Evolutionary conservation across 2,888 invertebrate species (phyloP), one percentile per base, ranked within the genome.

Genomic region (Mythimna ferrago): DNA sequence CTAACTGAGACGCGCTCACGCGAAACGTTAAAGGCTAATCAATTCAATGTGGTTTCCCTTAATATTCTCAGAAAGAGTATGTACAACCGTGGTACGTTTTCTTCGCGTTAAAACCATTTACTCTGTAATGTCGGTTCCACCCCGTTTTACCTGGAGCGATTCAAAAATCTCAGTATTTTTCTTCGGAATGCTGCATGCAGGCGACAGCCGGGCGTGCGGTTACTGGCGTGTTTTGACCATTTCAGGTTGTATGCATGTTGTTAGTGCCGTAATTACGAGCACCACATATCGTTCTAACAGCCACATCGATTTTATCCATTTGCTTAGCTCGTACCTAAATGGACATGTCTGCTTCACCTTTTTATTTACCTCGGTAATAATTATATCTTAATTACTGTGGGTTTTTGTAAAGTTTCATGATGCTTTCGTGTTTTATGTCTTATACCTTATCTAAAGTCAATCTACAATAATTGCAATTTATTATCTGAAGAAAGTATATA

Each of bases 261-360:
- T 88, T 93, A 92, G 91, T 90, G 82, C 89, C 79, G 88, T 91
- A 92, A 94, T 94, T 94, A 93, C 87, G 89, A 86, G 85, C 84
- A 86, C 76, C 81, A 83, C 84, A 84, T 83, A 85, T 84, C 85
- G 85, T 85, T 92, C 89, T 92, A 92, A 90, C 90, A 86, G 87
- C 85, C 82, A 76, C 86, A 90, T 89, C 88, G 89, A 90, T 92
- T 91, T 90, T 89, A 89, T 89, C 84, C 84, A 89, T 89, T 86
- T 84, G 82, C 77, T 73, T 77, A 73, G 69, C 66, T 72, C 16
- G 14, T 48, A 48, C 72, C 69, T 71, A 74, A 77, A 76, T 53
- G 70, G 66, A 54, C 64, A 77, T 58, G 63, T 71, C 38, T 62
- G 67, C n/a, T 65, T 71, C 11, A 54, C 53, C 51, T 64, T 73